A percentile compares a stretch with the other conserved stretches of the same genome.
phyloP scores from a whole-genome alignment of 2,113 vertebrate genomes.

The Onychostruthus taczanowskii region DNA sequence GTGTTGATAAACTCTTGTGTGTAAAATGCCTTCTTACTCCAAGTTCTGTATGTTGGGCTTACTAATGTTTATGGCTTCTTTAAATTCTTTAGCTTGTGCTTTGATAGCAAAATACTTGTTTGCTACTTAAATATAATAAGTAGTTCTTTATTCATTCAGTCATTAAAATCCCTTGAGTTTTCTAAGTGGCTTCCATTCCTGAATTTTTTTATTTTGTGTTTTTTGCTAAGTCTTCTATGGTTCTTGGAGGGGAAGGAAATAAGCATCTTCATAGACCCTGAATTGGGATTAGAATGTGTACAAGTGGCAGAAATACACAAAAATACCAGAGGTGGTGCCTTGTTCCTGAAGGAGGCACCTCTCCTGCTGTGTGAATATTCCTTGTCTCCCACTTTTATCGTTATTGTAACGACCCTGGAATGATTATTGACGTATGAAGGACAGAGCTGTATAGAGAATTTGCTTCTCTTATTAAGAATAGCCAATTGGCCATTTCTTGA shows the following conservation, averaged over 20 bases:
- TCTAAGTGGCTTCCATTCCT: constrained; percentile 56
- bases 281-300: background rate
- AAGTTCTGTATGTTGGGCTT: constrained; percentile 27
- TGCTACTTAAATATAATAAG: constrained; percentile 17
- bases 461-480: background rate
- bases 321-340: background rate
- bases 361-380: background rate
- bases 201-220: background rate
- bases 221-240: background rate
- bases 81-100: constrained; percentile 24
- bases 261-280: background rate
- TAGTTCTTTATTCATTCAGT: constrained; percentile 39
- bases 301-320: background rate
- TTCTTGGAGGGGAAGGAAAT: background rate
- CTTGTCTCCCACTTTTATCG: background rate
- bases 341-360: background rate
- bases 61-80: constrained; percentile 42
- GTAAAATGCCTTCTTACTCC: constrained; percentile 51
- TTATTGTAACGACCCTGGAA: background rate
- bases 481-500: rapidly evolving
- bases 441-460: background rate
- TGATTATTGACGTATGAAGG: background rate
- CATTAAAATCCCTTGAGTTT: constrained; percentile 61
- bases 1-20: constrained; percentile 70
- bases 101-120: constrained; percentile 33